A percentile compares a stretch with the other conserved stretches of the same genome.
phyloP scores from a whole-genome alignment of 1,140 invertebrate species.

The Vollenhovia emeryi region DNA sequence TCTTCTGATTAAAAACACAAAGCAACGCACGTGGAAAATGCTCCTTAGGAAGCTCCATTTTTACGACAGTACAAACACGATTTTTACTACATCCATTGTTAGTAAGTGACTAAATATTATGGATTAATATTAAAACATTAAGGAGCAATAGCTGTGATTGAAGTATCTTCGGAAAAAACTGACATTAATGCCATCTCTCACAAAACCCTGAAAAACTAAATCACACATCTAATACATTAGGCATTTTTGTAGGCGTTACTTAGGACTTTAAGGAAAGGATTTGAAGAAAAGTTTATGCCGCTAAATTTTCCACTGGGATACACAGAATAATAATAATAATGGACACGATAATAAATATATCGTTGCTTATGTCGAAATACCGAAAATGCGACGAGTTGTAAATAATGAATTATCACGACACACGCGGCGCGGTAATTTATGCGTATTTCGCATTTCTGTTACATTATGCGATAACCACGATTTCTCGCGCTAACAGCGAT shows the following conservation, averaged over 20 bases:
- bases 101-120: too few relatives aligned
- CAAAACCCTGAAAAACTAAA: too few relatives aligned
- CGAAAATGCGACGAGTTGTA: not conserved
- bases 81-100: too few relatives aligned
- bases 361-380: conserved; percentile 1
- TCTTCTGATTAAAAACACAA: too few relatives aligned
- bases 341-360: conserved; percentile 16
- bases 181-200: too few relatives aligned
- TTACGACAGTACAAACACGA: too few relatives aligned
- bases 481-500: conserved; percentile 8
- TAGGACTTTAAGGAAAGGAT: not conserved
- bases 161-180: too few relatives aligned
- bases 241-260: not conserved
- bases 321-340: conserved; percentile 17
- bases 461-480: conserved; percentile 6
- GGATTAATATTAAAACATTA: too few relatives aligned
- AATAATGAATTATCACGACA: conserved; percentile 38
- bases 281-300: not conserved
- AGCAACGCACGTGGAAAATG: too few relatives aligned
- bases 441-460: conserved; percentile 5
- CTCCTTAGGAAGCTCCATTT: too few relatives aligned
- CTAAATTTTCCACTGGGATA: not conserved
- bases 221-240: too few relatives aligned
- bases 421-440: not conserved
- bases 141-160: too few relatives aligned